Evolutionary conservation across 2,113 vertebrate genomes (phyloP), one percentile per base, ranked within the genome.

Genomic region (Pachypanchax playfairii): DNA sequence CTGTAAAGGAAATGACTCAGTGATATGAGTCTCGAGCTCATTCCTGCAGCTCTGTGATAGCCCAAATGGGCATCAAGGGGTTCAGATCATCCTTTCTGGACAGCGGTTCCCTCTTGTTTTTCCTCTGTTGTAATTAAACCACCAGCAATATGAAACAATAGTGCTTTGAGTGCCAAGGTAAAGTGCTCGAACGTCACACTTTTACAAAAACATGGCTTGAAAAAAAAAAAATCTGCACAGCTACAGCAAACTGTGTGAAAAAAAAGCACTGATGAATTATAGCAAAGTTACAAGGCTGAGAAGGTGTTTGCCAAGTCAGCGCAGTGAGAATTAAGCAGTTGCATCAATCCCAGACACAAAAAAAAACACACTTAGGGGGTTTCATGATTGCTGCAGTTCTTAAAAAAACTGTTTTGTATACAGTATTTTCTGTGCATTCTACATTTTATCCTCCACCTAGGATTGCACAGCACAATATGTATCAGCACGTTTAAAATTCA

Each of bases 1-100:
- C 90, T 90, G 87, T 77, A 58, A 51, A 80, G 90, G 89, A 92
- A 89, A 85, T 92, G 90, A 91, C 70, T 90, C 85, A 83, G 85
- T 83, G 77, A 80, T 82, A 84, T 65, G 71, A 65, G 33, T 66
- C 67, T 60, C 12, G 8, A 76, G 65, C 79, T 73, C 79, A 71
- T 80, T 81, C 53, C 88, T 89, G 86, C 65, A 84, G 76, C 57
- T 8, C 60, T 63, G 60, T 21, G 87, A 91, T 90, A 88, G 70
- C 47, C 52, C 64, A 55, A 31, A 57, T 58, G 64, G 42, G 61
- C 68, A 70, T 56, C 53, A 68, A 22, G 69, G 70, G 63, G 73
- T 75, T 51, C 52, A 63, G 72, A 60, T 43, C 52, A 61, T 79
- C 61, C 72, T 69, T 79, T 85, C 60, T 66, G 75, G 69, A 60